phyloP scores from a whole-genome alignment of 2,797 vertebrate genomes.

The Anas acuta region DNA sequence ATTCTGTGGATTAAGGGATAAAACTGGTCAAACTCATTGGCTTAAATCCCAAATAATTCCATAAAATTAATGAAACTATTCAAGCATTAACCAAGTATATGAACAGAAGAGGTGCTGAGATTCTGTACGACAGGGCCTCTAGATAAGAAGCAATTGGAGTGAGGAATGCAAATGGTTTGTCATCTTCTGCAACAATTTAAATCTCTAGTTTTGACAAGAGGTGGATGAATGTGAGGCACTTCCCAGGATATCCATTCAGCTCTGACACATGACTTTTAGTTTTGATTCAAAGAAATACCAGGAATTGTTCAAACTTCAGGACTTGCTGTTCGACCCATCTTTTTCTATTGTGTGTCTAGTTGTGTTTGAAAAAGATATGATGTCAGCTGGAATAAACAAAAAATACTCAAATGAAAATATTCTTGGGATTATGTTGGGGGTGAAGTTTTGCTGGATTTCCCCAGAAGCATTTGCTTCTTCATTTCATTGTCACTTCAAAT shows the following conservation, averaged over 20 bases:
- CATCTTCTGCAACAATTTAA: slow-evolving; percentile 22
- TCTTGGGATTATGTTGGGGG: neutral
- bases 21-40: neutral
- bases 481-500: neutral
- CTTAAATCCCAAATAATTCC: neutral
- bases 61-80: slow-evolving; percentile 2
- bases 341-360: neutral
- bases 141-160: neutral
- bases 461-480: neutral
- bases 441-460: neutral
- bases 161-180: neutral
- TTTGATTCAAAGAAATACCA: neutral
- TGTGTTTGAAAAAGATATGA: neutral
- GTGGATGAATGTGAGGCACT: neutral
- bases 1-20: neutral
- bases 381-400: neutral
- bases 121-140: neutral
- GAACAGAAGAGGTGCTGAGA: slow-evolving; percentile 1
- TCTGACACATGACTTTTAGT: neutral
- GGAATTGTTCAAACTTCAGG: neutral
- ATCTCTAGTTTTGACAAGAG: neutral
- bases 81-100: neutral
- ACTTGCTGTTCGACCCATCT: neutral
- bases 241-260: neutral
- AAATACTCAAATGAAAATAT: neutral